Evolutionary conservation across 1,140 invertebrate species (phyloP).

Genomic region (Cataglyphis hispanica): DNA sequence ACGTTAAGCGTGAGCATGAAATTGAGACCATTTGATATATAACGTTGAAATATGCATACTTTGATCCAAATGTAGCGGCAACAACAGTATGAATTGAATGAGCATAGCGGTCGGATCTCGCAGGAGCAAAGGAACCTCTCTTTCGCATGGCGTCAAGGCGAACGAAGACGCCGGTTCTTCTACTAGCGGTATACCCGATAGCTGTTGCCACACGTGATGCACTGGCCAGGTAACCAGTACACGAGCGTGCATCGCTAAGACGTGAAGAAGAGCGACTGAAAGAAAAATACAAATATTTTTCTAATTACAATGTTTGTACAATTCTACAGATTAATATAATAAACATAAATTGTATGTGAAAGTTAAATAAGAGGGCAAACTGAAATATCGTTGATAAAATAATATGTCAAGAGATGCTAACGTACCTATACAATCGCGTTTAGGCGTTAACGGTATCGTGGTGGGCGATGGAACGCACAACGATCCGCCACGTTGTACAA

Average conservation of each 20-base stretch:
- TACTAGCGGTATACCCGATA: conserved; percentile 86
- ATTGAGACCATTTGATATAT: no score
- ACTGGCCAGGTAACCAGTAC: conserved; percentile 89
- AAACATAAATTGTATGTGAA: background rate
- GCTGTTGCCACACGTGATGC: conserved; percentile 89
- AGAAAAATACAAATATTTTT: conserved; percentile 66
- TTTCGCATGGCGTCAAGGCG: conserved; percentile 86
- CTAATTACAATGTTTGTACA: background rate
- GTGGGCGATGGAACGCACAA: conserved; percentile 88
- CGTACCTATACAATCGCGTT: conserved; percentile 95
- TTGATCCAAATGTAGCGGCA: conserved; percentile 94
- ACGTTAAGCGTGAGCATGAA: no score
- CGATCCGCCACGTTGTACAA: conserved; percentile 94
- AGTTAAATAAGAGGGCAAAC: background rate
- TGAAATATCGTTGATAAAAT: conserved; percentile 21
- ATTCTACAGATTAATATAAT: conserved; percentile 16
- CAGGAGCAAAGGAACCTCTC: conserved; percentile 93
- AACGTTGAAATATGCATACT: conserved; percentile 87
- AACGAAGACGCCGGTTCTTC: conserved; percentile 77
- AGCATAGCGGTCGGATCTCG: conserved; percentile 94
- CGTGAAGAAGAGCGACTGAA: conserved; percentile 94
- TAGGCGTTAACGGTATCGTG: conserved; percentile 90
- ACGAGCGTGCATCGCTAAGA: conserved; percentile 94
- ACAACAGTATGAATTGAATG: conserved; percentile 94
- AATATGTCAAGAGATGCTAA: background rate